Evolutionary conservation across 1,140 invertebrate genomes (phyloP).

Genomic region (Venturia canescens): DNA sequence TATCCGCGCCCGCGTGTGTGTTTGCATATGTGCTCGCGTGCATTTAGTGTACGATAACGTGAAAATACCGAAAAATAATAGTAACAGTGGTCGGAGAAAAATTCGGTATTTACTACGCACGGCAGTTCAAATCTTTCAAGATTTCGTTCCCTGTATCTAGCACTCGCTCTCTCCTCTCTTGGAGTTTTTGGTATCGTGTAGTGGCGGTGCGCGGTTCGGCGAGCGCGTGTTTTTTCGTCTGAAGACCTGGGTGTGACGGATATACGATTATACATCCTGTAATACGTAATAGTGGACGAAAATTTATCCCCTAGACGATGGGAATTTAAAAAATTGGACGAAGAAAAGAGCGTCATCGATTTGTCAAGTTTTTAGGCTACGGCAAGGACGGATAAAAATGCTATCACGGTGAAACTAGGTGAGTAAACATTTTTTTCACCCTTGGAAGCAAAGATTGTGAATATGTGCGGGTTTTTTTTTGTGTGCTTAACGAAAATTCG

Average conservation of each 20-base stretch:
- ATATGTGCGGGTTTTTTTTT: background rate
- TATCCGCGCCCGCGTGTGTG: background rate
- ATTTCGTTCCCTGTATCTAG: no score
- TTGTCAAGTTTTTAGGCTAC: background rate
- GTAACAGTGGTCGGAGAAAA: background rate
- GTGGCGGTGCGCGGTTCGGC: conserved; percentile 7
- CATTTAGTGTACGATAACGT: conserved; percentile 2
- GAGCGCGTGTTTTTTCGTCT: conserved; percentile 21
- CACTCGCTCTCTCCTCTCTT: background rate
- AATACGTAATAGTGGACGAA: background rate
- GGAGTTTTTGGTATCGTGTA: background rate
- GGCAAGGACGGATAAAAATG: background rate
- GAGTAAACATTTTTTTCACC: background rate
- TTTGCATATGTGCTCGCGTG: background rate
- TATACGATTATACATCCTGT: background rate
- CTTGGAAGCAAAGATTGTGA: background rate
- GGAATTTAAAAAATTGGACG: no score
- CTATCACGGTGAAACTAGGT: background rate
- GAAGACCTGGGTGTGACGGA: conserved; percentile 25
- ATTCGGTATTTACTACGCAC: background rate
- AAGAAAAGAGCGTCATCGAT: background rate
- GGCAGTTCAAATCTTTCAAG: no score
- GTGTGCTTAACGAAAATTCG: background rate
- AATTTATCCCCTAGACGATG: background rate
- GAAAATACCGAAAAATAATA: background rate